Percentiles rank a stretch among this genome's conserved stretches.
Conservation (phyloP, 2,888 invertebrate species). For the Pasiphila rectangulata region DNA sequence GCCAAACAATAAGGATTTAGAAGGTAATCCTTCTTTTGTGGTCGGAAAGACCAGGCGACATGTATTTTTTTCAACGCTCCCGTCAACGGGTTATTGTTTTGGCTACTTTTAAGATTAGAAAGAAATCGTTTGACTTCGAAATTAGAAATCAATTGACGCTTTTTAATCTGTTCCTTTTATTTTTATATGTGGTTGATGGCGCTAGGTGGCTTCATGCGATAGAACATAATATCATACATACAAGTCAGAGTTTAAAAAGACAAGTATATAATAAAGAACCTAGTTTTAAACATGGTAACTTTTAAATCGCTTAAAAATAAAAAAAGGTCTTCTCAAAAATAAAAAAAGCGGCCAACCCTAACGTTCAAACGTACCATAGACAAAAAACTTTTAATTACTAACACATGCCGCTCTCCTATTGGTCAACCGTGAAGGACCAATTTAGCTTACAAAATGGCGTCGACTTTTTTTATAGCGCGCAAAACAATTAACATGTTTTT, state of each 20-base stretch:
- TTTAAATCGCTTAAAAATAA: neutral
- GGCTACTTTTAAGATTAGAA: slow-evolving; percentile 28
- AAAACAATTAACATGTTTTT: slow-evolving; percentile 48
- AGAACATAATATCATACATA: too few species aligned
- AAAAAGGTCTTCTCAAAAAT: too few species aligned
- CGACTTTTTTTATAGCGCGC: slow-evolving; percentile 43
- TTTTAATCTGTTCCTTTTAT: neutral
- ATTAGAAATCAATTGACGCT: slow-evolving; percentile 3
- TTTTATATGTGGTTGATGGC: neutral
- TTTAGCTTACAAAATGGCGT: slow-evolving; percentile 45
- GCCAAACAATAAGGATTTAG: slow-evolving; percentile 42
- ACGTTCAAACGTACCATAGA: slow-evolving; percentile 8
- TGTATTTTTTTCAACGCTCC: slow-evolving; percentile 29
- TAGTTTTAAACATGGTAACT: too few species aligned
- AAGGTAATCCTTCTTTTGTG: slow-evolving; percentile 49
- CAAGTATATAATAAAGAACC: too few species aligned
- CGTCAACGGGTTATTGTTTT: slow-evolving; percentile 36
- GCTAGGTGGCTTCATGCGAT: too few species aligned
- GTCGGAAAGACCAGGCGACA: slow-evolving; percentile 29
- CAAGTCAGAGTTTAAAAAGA: too few species aligned
- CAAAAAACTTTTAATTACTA: slow-evolving; percentile 20
- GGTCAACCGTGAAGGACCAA: slow-evolving; percentile 52
- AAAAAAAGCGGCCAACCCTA: slow-evolving; percentile 1
- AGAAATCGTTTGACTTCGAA: slow-evolving; percentile 3
- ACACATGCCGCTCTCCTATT: slow-evolving; percentile 40